A percentile compares a stretch with the other conserved stretches of the same genome.
These are phyloP conservation scores for Sebastes nivosus DNA, from an alignment of 2,797 vertebrate species.

Conservation along the genomic window DNA sequence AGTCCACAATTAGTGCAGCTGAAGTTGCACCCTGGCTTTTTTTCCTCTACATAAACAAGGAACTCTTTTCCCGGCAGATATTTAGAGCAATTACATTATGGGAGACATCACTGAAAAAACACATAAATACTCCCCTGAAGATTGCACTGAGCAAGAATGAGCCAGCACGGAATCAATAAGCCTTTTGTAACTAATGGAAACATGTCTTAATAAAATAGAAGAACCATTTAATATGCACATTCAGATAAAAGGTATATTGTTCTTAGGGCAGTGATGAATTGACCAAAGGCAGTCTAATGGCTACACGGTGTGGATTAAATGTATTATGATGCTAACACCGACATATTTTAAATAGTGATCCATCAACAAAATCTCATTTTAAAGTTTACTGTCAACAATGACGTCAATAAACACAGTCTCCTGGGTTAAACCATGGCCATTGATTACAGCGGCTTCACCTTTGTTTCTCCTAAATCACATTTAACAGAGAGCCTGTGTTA, in stretches of 20 bases:
- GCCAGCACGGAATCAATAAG: slow-evolving; percentile 65
- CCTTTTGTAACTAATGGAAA: slow-evolving; percentile 31
- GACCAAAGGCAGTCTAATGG: not conserved
- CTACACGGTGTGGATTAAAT: not conserved
- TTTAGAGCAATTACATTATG: too few species aligned
- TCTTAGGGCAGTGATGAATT: not conserved
- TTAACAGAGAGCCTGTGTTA: not conserved
- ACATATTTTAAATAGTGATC: fast-evolving
- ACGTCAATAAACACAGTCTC: not conserved
- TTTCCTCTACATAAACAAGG: too few species aligned
- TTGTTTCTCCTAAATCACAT: not conserved
- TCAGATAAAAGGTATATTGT: not conserved
- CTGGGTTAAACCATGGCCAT: not conserved
- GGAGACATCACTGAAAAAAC: too few species aligned
- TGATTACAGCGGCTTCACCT: not conserved
- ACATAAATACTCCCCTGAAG: too few species aligned
- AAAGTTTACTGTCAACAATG: not conserved
- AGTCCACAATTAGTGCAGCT: too few species aligned
- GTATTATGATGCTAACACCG: not conserved
- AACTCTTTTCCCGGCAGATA: too few species aligned
- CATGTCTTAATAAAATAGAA: not conserved
- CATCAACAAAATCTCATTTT: not conserved
- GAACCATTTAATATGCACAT: slow-evolving; percentile 3
- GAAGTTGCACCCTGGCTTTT: too few species aligned
- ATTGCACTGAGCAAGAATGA: too few species aligned